Conservation (phyloP, 1,140 invertebrate genomes). For the Oryzaephilus surinamensis region DNA sequence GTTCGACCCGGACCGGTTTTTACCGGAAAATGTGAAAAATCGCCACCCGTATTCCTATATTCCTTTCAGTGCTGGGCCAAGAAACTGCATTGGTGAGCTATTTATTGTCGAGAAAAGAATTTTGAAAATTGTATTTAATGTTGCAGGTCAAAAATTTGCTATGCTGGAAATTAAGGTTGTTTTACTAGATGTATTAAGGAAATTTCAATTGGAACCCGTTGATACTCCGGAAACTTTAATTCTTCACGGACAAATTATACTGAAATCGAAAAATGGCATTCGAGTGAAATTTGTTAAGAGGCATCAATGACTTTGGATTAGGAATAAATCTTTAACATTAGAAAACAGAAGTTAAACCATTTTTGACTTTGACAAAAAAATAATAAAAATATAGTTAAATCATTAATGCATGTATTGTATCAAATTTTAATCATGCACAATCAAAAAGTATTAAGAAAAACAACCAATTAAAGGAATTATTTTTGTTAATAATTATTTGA, state of each 20-base stretch:
- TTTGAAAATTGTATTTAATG: no score
- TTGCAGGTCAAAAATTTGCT: slow-evolving; percentile 40
- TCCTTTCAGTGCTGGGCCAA: slow-evolving; percentile 52
- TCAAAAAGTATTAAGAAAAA: no score
- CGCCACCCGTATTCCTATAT: slow-evolving; percentile 44
- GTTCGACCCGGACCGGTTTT: slow-evolving; percentile 59
- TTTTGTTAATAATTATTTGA: no score
- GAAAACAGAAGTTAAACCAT: no score
- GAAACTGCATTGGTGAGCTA: slow-evolving; percentile 55
- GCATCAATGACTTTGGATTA: no score
- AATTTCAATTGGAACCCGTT: slow-evolving; percentile 12
- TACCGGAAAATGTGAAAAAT: slow-evolving; percentile 39
- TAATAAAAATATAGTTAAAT: no score
- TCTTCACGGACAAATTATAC: slow-evolving; percentile 6
- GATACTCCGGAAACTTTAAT: slow-evolving; percentile 13
- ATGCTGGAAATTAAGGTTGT: slow-evolving; percentile 38
- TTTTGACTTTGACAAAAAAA: no score
- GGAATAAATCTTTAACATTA: no score
- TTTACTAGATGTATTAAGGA: slow-evolving; percentile 33
- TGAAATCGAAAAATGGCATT: slow-evolving; percentile 8
- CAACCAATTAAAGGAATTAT: no score
- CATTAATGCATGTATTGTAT: no score
- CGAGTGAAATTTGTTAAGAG: slow-evolving; percentile 9
- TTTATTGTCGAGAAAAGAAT: no score
- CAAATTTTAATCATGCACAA: no score